Conservation (phyloP, 2,113 vertebrate species). For the Bubo scandiacus region DNA sequence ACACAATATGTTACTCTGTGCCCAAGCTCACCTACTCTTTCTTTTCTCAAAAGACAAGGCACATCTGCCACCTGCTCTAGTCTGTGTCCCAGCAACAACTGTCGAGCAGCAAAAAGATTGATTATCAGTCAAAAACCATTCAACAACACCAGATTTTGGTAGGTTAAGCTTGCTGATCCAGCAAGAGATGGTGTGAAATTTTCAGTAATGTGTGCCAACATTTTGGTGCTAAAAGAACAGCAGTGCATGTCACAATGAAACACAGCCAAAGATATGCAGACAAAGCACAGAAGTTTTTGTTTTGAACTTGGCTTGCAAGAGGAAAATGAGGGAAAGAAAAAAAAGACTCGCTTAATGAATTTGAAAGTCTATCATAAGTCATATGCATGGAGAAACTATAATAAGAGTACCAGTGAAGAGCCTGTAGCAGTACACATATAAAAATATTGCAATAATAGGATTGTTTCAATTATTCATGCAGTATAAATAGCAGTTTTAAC, state of each 20-base stretch:
- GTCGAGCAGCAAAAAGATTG: constrained; percentile 94
- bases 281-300: constrained; percentile 85
- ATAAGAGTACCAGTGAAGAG: neutral
- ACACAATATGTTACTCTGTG: constrained; percentile 78
- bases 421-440: neutral
- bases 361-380: constrained; percentile 59
- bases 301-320: constrained; percentile 71
- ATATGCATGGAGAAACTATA: neutral
- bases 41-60: constrained; percentile 90
- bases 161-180: constrained; percentile 97
- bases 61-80: constrained; percentile 94
- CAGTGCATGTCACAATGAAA: constrained; percentile 86
- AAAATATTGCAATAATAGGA: neutral
- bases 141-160: constrained; percentile 92
- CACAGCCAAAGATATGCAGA: constrained; percentile 84
- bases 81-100: constrained; percentile 91
- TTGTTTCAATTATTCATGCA: neutral
- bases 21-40: constrained; percentile 86
- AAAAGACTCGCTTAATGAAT: constrained; percentile 43
- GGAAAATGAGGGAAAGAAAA: constrained; percentile 38
- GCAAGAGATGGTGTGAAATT: constrained; percentile 90
- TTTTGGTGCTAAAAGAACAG: constrained; percentile 87
- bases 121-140: constrained; percentile 94
- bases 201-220: constrained; percentile 84
- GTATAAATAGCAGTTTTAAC: neutral